These are phyloP conservation scores for Fringilla coelebs DNA, from an alignment of 2,797 vertebrate genomes.

Conservation along the genomic window DNA sequence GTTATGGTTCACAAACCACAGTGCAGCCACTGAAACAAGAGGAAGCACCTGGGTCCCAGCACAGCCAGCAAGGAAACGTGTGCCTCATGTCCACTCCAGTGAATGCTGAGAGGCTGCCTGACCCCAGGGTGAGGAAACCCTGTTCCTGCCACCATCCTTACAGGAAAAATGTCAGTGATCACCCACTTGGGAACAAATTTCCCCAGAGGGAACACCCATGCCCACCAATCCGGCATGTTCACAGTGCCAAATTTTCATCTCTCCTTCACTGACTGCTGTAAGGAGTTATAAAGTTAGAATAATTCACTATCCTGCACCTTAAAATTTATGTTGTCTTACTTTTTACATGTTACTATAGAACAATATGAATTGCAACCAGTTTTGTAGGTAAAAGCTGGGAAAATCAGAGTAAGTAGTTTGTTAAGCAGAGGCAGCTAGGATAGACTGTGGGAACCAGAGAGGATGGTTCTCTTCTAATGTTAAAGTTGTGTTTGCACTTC, in stretches of 20 bases:
- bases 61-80: background rate
- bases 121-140: background rate
- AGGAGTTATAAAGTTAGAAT: background rate
- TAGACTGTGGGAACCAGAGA: background rate
- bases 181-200: background rate
- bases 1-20: background rate
- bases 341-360: background rate
- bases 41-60: slow-evolving; percentile 49
- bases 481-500: background rate
- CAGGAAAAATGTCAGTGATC: background rate
- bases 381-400: background rate
- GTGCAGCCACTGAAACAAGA: background rate
- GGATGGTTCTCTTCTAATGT: background rate
- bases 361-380: background rate
- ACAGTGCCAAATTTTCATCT: background rate
- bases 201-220: background rate
- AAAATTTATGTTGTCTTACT: background rate
- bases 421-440: background rate
- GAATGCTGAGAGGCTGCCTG: background rate
- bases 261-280: background rate
- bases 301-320: background rate
- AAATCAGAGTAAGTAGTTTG: background rate
- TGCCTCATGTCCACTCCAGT: background rate
- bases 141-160: background rate
- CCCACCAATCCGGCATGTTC: background rate